Evolutionary conservation across 2,797 vertebrate genomes (phyloP), one percentile per base, ranked within the genome.

Genomic region (Halcyon badia): DNA sequence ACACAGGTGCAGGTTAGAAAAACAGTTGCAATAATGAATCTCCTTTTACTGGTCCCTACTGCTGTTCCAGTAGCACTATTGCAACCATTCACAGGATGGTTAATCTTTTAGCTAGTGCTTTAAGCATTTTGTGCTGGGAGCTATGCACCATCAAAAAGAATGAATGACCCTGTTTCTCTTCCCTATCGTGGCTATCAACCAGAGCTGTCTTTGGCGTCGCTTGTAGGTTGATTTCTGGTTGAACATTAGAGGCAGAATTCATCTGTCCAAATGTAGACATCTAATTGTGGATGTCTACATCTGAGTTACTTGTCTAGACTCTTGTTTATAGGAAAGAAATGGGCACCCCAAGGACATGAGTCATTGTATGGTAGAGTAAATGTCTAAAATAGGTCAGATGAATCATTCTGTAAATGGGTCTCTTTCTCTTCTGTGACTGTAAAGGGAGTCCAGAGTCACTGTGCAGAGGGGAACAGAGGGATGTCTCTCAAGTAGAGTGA

Each of bases 321-420:
- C 91, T 94, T 97, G 96, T 97, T 97, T 97, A 95, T 96, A 94
- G 95, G 95, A 95, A 97, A 97, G 95, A 96, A 96, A 95, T 93
- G 96, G 96, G 92, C 90, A 97, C 90, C 95, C 90, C 84, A 94
- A 97, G 89, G 90, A 96, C 95, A 83, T 97, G 96, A 97, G 96
- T 97, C 96, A 97, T 57, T 89, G 92, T 90, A 89, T 77, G 94
- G 92, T 89, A n/a, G 96, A 96, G 96, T 96, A 96, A 92, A 94
- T 83, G 92, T 96, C 92, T 92, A 42, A 96, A 96, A 92, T 95
- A 89, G 95, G 95, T 94, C 95, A 96, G 95, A 96, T 96, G 95
- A 97, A 97, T 97, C 96, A 97, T 89, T 92, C 75, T 89, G 61
- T 77, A 92, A 94, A 84, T 71, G 83, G 81, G 71, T 26, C 75